Evolutionary conservation across 2,888 invertebrate genomes (phyloP), one percentile per base, ranked within the genome.

Genomic region (Eupithecia subfuscata): DNA sequence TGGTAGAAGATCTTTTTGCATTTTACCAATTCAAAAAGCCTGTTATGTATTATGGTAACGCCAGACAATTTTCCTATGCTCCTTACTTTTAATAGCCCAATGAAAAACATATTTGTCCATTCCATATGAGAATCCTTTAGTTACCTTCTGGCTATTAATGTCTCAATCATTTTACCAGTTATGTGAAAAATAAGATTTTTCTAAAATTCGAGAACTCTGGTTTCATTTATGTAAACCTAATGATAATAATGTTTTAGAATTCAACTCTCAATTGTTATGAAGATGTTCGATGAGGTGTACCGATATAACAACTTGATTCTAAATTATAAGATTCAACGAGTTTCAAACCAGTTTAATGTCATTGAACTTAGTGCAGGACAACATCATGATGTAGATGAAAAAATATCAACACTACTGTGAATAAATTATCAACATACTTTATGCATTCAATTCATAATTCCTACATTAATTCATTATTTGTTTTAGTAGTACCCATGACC

Each of bases 291-390:
- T 30, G 30, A 30, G 1, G 30, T 30, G 30, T 45, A 9, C 1
- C 16, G 60, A 40, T 34, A 7, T 64, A 18, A 60, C n/a, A 68
- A 70, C 67, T 75, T 25, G 71, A 69, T 72, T 56, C 11, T 40
- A n/a, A 70, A 25, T n/a, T n/a, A n/a, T 43, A 37, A 40, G 14
- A 43, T 63, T 30, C 11, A 40, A 30, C 22, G 1, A 34, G 69
- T 14, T 37, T 16, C 37, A 22, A 69, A 73, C 73, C 16, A 69
- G 73, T 73, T 69, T 69, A 69, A 56, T 71, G 75, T 75, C 65
- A 75, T 71, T 78, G 77, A 78, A 69, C 75, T 75, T 67, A 52
- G 30, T 70, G 74, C 52, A 48, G 70, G 64, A 64, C 74, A 74
- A 70, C 63, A 69, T 48, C 12, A 67, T 16, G 30, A 5, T 64